phyloP scores from a whole-genome alignment of 92 coral and sea anemone genomes.

The Epizoanthus fatuus region DNA sequence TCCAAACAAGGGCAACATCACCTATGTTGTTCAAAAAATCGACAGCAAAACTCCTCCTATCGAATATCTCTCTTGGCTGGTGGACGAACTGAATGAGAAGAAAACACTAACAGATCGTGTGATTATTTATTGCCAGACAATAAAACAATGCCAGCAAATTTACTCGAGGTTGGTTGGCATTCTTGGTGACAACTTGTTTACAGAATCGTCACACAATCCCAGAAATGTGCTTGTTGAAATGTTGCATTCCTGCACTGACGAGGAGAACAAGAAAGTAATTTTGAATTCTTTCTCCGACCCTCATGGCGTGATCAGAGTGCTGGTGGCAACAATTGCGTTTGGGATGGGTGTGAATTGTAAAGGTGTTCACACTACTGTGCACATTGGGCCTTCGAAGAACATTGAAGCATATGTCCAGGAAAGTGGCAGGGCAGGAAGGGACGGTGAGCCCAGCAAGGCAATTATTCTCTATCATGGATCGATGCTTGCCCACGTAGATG shows the following conservation, averaged over 20 bases:
- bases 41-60: neutral
- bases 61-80: neutral
- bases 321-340: conserved; percentile 1
- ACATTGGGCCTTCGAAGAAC: neutral
- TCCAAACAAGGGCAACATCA: neutral
- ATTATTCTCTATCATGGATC: neutral
- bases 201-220: neutral
- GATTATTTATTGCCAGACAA: neutral
- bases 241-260: conserved; percentile 1
- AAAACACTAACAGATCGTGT: neutral
- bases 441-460: conserved; percentile 2
- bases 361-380: conserved; percentile 5
- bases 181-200: neutral
- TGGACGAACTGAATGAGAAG: neutral
- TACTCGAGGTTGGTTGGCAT: neutral
- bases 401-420: conserved; percentile 3
- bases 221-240: neutral
- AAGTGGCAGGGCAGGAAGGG: conserved; percentile 8
- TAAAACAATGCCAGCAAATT: conserved; percentile 5
- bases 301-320: conserved; percentile 1
- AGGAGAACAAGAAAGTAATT: conserved; percentile 7
- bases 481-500: neutral
- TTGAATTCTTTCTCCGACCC: neutral
- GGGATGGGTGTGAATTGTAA: conserved; percentile 4
- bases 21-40: neutral